Evolutionary conservation across 2,113 vertebrate species (phyloP).

Genomic region (Trogon surrucura): DNA sequence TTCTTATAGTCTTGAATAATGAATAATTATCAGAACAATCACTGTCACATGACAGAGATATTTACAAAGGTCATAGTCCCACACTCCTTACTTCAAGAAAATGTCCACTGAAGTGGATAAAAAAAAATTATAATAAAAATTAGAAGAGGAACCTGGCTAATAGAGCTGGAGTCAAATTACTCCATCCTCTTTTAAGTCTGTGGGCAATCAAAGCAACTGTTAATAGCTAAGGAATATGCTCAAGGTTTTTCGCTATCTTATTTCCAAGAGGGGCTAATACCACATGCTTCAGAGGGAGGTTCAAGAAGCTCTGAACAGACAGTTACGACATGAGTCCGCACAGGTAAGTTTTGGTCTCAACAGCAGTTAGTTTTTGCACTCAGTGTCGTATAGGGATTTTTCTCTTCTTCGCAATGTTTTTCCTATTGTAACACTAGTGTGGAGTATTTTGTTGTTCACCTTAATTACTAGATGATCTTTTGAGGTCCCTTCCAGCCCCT

Average conservation of each 20-base stretch:
- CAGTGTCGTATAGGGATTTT: neutral
- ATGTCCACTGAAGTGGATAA: neutral
- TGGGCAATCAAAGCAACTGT: conserved; percentile 17
- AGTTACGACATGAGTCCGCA: neutral
- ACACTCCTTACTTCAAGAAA: neutral
- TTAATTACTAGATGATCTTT: neutral
- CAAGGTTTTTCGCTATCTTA: neutral
- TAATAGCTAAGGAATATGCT: neutral
- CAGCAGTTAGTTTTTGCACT: neutral
- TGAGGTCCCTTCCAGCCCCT: too few relatives aligned
- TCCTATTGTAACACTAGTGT: neutral
- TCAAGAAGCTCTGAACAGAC: neutral
- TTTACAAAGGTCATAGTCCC: conserved; percentile 6
- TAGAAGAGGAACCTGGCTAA: neutral
- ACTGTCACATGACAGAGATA: conserved; percentile 4
- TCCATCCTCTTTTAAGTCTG: neutral
- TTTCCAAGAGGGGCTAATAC: neutral
- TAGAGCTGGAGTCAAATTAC: neutral
- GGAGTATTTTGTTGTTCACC: neutral
- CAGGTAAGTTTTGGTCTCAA: neutral
- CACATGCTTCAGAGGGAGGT: neutral
- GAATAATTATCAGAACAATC: conserved; percentile 35
- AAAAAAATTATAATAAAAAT: conserved; percentile 14
- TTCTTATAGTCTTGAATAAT: conserved; percentile 6
- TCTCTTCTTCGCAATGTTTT: neutral